Conservation (phyloP, 2,113 vertebrate species). For the Campylomormyrus numenius region DNA sequence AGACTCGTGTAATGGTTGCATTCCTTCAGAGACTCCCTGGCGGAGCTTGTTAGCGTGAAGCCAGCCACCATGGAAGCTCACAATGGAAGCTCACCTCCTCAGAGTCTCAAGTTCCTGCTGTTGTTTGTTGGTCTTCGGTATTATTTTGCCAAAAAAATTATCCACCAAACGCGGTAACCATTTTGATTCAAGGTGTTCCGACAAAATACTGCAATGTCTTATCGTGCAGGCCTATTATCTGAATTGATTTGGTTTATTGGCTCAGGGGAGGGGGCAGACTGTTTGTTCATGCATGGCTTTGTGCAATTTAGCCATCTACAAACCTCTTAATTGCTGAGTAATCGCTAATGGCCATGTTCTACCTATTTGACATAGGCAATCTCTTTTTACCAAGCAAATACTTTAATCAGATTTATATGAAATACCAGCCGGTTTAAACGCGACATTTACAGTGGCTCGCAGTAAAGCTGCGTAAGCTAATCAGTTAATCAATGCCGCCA, state of each 20-base stretch:
- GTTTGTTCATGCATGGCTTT: slow-evolving; percentile 49
- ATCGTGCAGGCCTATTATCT: not conserved
- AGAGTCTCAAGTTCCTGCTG: not conserved
- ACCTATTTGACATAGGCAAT: slow-evolving; percentile 44
- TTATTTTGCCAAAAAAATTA: not conserved
- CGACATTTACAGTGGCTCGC: slow-evolving; percentile 66
- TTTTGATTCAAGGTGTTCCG: not conserved
- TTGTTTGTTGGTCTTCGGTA: not conserved
- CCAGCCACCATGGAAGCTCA: too few relatives aligned
- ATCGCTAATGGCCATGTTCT: slow-evolving; percentile 50
- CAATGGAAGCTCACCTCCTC: not conserved
- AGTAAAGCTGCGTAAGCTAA: slow-evolving; percentile 67
- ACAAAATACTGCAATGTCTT: not conserved
- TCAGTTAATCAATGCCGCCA: slow-evolving; percentile 65
- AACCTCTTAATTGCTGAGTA: slow-evolving; percentile 62
- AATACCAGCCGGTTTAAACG: slow-evolving; percentile 67
- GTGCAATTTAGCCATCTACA: slow-evolving; percentile 55
- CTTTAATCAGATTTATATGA: slow-evolving; percentile 74
- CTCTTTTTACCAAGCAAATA: slow-evolving; percentile 53
- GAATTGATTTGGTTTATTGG: slow-evolving; percentile 24
- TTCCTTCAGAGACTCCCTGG: not conserved
- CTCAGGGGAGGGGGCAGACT: slow-evolving; percentile 23
- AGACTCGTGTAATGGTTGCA: not conserved
- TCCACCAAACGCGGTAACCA: not conserved
- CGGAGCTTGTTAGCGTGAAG: not conserved